Evolutionary conservation across 1,140 invertebrate genomes (phyloP), one percentile per base, ranked within the genome.

Genomic region (Pseudobourletiella spinata): DNA sequence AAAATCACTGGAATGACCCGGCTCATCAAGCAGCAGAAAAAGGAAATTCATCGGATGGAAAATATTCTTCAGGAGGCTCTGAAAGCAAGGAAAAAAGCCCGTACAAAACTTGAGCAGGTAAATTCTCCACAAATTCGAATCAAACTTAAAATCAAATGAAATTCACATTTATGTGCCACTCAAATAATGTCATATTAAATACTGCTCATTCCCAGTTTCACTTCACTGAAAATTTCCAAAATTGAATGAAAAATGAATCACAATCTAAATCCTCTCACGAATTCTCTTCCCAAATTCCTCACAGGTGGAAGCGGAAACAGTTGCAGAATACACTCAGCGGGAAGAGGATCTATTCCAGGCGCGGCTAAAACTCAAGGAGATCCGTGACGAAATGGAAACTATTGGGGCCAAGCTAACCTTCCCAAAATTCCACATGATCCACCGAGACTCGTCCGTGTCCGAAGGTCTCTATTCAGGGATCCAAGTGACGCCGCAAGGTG

Each of bases 371-470:
- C 32, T 70, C 14, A 62, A 67, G 52, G 24, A 63, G 29, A 70
- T 70, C 25, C 63, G 68, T 22, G 65, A 67, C 2, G 60, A 56
- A 58, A 67, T 67, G 65, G 68, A 70, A 11, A 25, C 44, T 52
- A 70, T 70, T 28, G 68, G 68, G 18, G 16, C 52, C 20, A 67
- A 62, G 32, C 48, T 70, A 20, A 56, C 50, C 18, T 70, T 52
- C 29, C 68, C 68, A 20, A 70, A 70, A 56, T 67, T 67, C 51
- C 65, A 67, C 22, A 62, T 70, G 58, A 65, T 65, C 8, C 68
- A 70, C 29, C 29, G 68, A 14, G 68, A 70, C 39, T 70, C 68
- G 0, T 65, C 65, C 1, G 55, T 70, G 1, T 42, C 65, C 0
- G 68, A 67, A 18, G 68, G 68, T 0, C 30, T 70, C 2, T 57